Base-by-base conservation (phyloP, 2,888 invertebrate genomes). In the Gymnoscelis rufifasciata region DNA sequence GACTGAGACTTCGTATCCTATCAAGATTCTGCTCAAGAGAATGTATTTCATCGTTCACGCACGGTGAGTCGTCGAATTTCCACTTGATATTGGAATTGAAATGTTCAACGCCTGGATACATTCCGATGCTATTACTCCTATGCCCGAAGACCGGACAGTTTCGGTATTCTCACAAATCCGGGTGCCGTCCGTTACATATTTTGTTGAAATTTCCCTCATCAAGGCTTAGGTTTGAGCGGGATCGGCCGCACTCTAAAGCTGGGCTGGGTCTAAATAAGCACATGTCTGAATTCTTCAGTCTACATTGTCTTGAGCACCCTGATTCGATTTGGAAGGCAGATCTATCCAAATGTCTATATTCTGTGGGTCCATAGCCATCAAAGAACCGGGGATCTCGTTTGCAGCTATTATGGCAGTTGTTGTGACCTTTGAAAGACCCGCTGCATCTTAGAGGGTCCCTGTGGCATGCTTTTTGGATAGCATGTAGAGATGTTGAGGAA, bases 401-500 rank as follows among this genome's bases (percentile, higher is more conserved):
- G 57, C 88, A 89, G 10, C 66, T 78, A 43, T 69, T 80, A 1
- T 80, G 77, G 35, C 80, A 88, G 8, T 46, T 47, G 13, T 8
- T 48, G 24, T 50, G 50, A 12, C 87, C 87, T 68, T 89, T 89
- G 40, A 88, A 87, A 1, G 88, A 88, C 23, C 88, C 88, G 7
- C 82, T 72, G 56, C 81, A 89, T 51, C 83, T 66, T 15, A 81
- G 62, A 10, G 76, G 74, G 47, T 88, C 88, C 59, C 87, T 72
- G 38, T 88, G 86, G 36, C 88, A 89, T 24, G 84, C 76, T 62
- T 88, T 89, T 64, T 92, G 92, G 56, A 92, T 88, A 23, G 93
- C 93, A 65, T 94, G 94, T 33, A 94, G 84, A 38, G 94, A 94
- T 46, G 90, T 92, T 1, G 93, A 93, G 33, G 94, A 94, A 6